Percentiles rank a stretch among this genome's conserved stretches.
Evolutionary conservation across 1,140 invertebrate genomes (phyloP).

Genomic region (Polyergus mexicanus): DNA sequence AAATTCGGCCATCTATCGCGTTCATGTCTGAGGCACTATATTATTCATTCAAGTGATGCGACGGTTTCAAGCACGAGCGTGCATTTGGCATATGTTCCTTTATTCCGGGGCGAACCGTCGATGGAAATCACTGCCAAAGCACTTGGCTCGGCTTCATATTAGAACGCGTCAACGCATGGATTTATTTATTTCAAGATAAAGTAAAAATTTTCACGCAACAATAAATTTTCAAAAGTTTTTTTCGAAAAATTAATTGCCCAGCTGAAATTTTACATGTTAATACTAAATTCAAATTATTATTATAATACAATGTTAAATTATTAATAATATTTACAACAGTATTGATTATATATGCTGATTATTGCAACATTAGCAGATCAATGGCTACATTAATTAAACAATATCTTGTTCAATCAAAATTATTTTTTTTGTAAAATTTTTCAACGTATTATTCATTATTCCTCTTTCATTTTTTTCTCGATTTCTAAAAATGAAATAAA

Average conservation of each 20-base stretch:
- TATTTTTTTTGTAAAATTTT: background rate
- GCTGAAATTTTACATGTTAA: background rate
- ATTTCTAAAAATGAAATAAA: constrained; percentile 4
- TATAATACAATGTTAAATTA: background rate
- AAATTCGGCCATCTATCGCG: constrained; percentile 69
- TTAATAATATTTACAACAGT: background rate
- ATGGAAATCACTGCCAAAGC: constrained; percentile 41
- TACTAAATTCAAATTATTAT: background rate
- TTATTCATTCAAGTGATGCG: constrained; percentile 85
- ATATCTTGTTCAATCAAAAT: background rate
- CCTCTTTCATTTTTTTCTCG: background rate
- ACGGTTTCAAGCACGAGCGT: constrained; percentile 81
- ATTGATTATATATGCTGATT: no score
- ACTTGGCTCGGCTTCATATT: constrained; percentile 7
- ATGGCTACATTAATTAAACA: background rate
- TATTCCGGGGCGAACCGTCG: constrained; percentile 45
- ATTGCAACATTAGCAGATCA: background rate
- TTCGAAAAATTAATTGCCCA: no score
- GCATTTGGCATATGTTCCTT: constrained; percentile 83
- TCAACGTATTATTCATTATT: background rate
- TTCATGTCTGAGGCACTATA: constrained; percentile 75
- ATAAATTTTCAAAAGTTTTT: background rate
- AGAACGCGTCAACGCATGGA: constrained; percentile 11
- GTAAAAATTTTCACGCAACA: background rate
- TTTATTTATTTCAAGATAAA: constrained; percentile 27